phyloP scores from a whole-genome alignment of 1,140 invertebrate species.

The Pollicipes pollicipes region DNA sequence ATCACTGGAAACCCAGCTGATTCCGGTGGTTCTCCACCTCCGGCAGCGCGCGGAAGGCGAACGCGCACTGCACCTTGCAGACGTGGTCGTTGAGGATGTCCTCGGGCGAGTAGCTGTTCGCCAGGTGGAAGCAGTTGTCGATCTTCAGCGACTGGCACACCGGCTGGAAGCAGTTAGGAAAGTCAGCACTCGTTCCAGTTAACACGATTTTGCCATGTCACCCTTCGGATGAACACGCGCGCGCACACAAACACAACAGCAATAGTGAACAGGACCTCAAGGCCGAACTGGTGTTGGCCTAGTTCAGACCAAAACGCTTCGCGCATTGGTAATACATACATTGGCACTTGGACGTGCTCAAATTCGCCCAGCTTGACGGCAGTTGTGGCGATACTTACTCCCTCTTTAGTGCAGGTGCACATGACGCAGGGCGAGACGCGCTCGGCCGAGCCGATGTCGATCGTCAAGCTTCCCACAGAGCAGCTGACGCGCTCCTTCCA shows the following conservation, averaged over 20 bases:
- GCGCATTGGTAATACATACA: no score
- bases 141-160: constrained; percentile 36
- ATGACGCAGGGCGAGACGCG: constrained; percentile 38
- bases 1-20: constrained; percentile 12
- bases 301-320: no score
- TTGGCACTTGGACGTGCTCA: no score
- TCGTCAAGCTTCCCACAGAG: constrained; percentile 26
- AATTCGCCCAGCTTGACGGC: no score
- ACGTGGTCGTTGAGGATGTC: constrained; percentile 33
- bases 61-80: constrained; percentile 38
- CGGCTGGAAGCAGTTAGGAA: no score
- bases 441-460: constrained; percentile 33
- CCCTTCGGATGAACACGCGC: no score
- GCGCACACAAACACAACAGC: no score
- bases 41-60: constrained; percentile 32
- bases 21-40: constrained; percentile 20
- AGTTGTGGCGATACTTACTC: constrained; percentile 27
- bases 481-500: constrained; percentile 34
- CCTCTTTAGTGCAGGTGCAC: constrained; percentile 44
- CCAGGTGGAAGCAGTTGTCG: constrained; percentile 33
- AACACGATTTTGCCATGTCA: no score
- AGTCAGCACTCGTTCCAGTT: no score
- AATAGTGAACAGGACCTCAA: no score
- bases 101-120: constrained; percentile 26
- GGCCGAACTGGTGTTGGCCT: no score